Evolutionary conservation across 2,888 invertebrate species (phyloP).

Genomic region (Ellobium chinense): DNA sequence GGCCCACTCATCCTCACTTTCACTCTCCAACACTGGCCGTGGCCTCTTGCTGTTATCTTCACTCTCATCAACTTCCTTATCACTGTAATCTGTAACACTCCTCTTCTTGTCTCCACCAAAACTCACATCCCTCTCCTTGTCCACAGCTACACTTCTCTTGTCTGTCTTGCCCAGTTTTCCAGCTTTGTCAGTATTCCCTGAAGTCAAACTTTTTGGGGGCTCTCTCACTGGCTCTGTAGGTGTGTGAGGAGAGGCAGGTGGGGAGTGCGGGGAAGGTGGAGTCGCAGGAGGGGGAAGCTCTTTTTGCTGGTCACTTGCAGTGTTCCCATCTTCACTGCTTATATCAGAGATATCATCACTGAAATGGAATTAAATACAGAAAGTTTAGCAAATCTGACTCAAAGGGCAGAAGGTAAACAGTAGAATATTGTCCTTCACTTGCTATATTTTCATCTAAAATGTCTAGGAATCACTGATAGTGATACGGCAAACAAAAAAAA

Average conservation of each 20-base stretch:
- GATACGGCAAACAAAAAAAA: too few species aligned
- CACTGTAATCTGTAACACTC: neutral
- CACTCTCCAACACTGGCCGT: conserved; percentile 33
- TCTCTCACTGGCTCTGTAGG: neutral
- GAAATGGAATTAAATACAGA: conserved; percentile 6
- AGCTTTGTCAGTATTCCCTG: neutral
- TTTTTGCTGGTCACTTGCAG: conserved; percentile 1
- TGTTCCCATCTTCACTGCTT: conserved; percentile 39
- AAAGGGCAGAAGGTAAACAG: too few species aligned
- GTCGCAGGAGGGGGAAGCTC: neutral
- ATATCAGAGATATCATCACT: conserved; percentile 44
- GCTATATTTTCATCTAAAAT: too few species aligned
- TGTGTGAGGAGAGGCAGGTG: neutral
- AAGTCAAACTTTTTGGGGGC: neutral
- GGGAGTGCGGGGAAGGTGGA: neutral
- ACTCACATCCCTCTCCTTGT: neutral
- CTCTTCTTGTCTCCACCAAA: neutral
- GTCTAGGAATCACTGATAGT: too few species aligned
- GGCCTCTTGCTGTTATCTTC: conserved; percentile 23
- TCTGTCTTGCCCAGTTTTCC: neutral
- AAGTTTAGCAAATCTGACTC: too few species aligned
- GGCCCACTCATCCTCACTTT: conserved; percentile 14
- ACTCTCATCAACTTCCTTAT: conserved; percentile 20
- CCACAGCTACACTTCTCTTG: neutral
- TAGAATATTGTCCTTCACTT: too few species aligned